phyloP scores from a whole-genome alignment of 2,797 vertebrate species.

The Etheostoma nigrum region DNA sequence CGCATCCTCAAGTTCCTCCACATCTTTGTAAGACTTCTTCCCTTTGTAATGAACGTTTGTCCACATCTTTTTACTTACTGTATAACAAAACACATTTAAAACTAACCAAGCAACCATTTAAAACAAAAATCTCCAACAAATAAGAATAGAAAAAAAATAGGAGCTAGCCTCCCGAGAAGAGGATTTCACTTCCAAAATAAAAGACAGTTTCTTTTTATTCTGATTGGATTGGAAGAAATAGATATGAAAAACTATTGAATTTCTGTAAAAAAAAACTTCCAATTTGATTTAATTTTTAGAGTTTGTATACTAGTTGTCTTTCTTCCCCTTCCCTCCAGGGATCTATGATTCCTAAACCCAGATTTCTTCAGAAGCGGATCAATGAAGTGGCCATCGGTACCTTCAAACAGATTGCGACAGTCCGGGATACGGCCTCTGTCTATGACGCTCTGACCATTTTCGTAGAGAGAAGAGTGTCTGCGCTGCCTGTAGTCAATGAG shows the following conservation, averaged over 20 bases:
- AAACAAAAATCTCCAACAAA: background rate
- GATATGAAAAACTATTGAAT: background rate
- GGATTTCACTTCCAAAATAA: background rate
- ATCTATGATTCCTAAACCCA: slow-evolving; percentile 90
- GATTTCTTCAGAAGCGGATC: slow-evolving; percentile 90
- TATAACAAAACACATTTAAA: too few species aligned
- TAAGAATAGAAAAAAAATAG: background rate
- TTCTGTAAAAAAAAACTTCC: background rate
- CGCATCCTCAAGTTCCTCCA: slow-evolving; percentile 99
- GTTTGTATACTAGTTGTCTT: background rate
- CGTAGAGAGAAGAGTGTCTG: slow-evolving; percentile 94
- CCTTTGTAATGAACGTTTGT: background rate
- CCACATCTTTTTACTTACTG: too few species aligned
- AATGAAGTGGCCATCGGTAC: slow-evolving; percentile 92
- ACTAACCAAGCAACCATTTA: background rate
- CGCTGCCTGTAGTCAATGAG: slow-evolving; percentile 91
- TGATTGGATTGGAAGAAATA: background rate
- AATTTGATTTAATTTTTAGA: background rate
- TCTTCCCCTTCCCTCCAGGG: slow-evolving; percentile 76
- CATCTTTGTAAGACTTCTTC: slow-evolving; percentile 91
- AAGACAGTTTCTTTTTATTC: background rate
- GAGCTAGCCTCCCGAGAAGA: background rate
- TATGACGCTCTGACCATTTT: slow-evolving; percentile 91
- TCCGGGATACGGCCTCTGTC: slow-evolving; percentile 88
- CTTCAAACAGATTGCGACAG: slow-evolving; percentile 89